Base-by-base conservation (phyloP, 2,888 invertebrate species). In the Drosophila stalkeri region DNA sequence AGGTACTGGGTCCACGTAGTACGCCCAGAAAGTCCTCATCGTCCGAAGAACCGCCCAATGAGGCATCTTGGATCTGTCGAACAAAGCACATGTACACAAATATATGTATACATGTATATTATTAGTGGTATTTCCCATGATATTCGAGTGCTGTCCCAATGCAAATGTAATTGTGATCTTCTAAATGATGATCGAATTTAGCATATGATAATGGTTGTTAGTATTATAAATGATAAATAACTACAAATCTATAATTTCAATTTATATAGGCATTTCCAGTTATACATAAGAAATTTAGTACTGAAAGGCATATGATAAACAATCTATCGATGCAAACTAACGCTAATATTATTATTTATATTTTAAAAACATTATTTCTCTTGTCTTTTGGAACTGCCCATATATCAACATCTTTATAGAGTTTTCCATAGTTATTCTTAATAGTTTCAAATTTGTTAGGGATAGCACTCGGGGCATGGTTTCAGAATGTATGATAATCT, bases 11-110 rank as follows among this genome's bases (percentile, higher is more conserved):
- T 82, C 95, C 95, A 62, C 94, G 92, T 81, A 95, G 94, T 77
- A 96, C 95, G 78, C 94, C 94, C 87, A 95, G 94, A 78, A 95
- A 95, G 85, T 96, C 96, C 88, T 95, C 95, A 91, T 96, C 96
- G 91, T 96, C 95, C 91, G 96, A 96, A 73, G 96, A 96, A 71
- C 96, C 97, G 77, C 97, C 97, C 92, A 96, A 96, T 60, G 96
- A 97, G 79, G 97, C 95, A 92, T 97, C 97, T 93, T 97, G 96
- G 92, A 97, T 96, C 97, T 97, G 92, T 46, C 59, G 68, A 57
- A 5, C 51, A 51, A 62, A 64, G 23, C 9, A 51, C 33, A 33
- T 41, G 3, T 7, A 51, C 59, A 49, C 46, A 31, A 9, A 51
- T 2, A 51, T 7, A 51, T 18, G 6, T 33, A 33, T 18, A 31